These are phyloP conservation scores for Chromis chromis DNA, from an alignment of 2,797 vertebrate genomes.

Conservation along the genomic window DNA sequence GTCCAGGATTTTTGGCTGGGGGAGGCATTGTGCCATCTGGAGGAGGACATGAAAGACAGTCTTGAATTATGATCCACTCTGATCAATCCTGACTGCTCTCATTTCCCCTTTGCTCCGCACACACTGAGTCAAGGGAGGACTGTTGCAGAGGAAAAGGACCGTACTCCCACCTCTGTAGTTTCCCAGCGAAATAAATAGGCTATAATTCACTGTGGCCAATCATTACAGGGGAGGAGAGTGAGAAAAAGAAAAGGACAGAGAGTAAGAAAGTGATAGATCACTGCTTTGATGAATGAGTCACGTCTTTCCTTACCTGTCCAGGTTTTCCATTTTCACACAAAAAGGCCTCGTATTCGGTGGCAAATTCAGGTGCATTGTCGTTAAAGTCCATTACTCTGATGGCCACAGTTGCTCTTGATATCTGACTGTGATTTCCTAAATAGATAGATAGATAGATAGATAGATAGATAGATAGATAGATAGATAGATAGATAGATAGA, in stretches of 20 bases:
- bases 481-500: constrained; percentile 42
- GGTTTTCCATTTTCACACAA: constrained; percentile 98
- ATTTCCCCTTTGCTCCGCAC: constrained; percentile 65
- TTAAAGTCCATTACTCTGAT: constrained; percentile 99
- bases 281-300: constrained; percentile 64
- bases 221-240: constrained; percentile 72
- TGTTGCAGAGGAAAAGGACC: constrained; percentile 53
- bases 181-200: constrained; percentile 80
- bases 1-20: constrained; percentile 77
- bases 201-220: constrained; percentile 81
- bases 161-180: constrained; percentile 72
- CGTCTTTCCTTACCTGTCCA: constrained; percentile 90
- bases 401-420: constrained; percentile 93
- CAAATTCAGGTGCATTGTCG: constrained; percentile 97
- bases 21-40: constrained; percentile 80
- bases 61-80: constrained; percentile 82
- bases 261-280: constrained; percentile 64
- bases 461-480: constrained; percentile 43
- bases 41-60: constrained; percentile 81
- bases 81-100: constrained; percentile 81
- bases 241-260: constrained; percentile 38
- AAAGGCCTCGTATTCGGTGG: constrained; percentile 93
- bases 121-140: constrained; percentile 68
- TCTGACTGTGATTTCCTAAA: constrained; percentile 97
- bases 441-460: constrained; percentile 33